Base-by-base conservation (phyloP, 2,888 invertebrate genomes). In the Allophyes oxyacanthae region DNA sequence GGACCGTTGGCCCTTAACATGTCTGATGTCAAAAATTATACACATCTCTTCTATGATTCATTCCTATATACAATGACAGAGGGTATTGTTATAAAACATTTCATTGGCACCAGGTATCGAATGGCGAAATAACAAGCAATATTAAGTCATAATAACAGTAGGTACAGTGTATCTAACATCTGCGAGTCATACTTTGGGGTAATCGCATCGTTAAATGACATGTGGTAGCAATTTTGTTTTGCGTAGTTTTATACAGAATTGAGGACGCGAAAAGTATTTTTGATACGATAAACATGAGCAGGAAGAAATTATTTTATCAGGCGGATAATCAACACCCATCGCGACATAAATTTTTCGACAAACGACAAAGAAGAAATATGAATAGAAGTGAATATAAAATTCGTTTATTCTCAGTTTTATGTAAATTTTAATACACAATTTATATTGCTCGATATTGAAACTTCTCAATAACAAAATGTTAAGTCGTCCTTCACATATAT, bases 81-180 rank as follows among this genome's bases (percentile, higher is more conserved):
- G 37, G 13, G n/a, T 54, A 55, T 61, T 68, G 50, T 63, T 59
- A 41, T 41, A 10, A 36, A 54, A 32, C 25, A 37, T 49, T 64
- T 68, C 64, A 62, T 53, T 63, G 67, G 46, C 74, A 51, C 30
- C 49, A 10, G 28, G 38, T 37, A 45, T 37, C 8, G 34, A 45
- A 36, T 43, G 13, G 38, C 44, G n/a, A 38, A 55, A 51, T 45
- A 72, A 57, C 36, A 48, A 37, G 30, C 34, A 38, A 52, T 42
- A 60, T 52, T 52, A 40, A 51, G 28, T 63, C 49, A 69, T 54
- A 55, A 66, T 50, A 55, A 58, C 14, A 26, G 36, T n/a, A n/a
- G n/a, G n/a, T n/a, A n/a, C n/a, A n/a, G 6, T 41, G 48, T 48
- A 32, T 34, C 48, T 40, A 48, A 62, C 51, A 60, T 66, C 52